These are phyloP conservation scores for Nasonia longicornis DNA, from an alignment of 1,140 invertebrate species.

Conservation along the genomic window DNA sequence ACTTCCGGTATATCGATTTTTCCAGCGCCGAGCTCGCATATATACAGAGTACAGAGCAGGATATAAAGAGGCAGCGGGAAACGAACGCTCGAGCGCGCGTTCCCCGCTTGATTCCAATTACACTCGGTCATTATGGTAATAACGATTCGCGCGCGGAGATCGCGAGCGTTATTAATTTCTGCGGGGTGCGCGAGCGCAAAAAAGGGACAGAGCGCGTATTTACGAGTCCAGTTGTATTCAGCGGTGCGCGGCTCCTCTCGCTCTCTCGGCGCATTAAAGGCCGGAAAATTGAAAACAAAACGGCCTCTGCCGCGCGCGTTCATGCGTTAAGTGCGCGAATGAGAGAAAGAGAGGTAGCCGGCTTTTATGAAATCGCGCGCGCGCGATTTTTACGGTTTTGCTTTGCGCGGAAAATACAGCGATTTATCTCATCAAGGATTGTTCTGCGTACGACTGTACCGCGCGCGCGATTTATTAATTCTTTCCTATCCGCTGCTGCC, in stretches of 20 bases:
- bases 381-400: not conserved
- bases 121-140: slow-evolving; percentile 43
- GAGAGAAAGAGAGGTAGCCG: not conserved
- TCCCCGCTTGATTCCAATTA: slow-evolving; percentile 30
- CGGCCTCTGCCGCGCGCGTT: slow-evolving; percentile 23
- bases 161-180: slow-evolving; percentile 32
- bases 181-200: not conserved
- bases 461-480: too few species aligned
- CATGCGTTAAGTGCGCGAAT: slow-evolving; percentile 31
- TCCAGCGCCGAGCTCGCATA: too few species aligned
- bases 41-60: too few species aligned
- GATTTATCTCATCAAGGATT: not conserved
- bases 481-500: too few species aligned
- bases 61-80: not conserved
- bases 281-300: slow-evolving; percentile 51
- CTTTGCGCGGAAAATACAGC: too few species aligned
- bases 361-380: slow-evolving; percentile 22
- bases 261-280: slow-evolving; percentile 41
- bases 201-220: slow-evolving; percentile 30
- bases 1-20: too few species aligned
- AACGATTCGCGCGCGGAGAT: slow-evolving; percentile 31
- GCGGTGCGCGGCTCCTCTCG: not conserved
- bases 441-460: not conserved
- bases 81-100: not conserved
- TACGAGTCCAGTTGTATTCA: slow-evolving; percentile 34